Percentiles rank a stretch among this genome's conserved stretches.
Conservation (phyloP, 2,888 invertebrate species). For the Cosmorhoe ocellata region DNA sequence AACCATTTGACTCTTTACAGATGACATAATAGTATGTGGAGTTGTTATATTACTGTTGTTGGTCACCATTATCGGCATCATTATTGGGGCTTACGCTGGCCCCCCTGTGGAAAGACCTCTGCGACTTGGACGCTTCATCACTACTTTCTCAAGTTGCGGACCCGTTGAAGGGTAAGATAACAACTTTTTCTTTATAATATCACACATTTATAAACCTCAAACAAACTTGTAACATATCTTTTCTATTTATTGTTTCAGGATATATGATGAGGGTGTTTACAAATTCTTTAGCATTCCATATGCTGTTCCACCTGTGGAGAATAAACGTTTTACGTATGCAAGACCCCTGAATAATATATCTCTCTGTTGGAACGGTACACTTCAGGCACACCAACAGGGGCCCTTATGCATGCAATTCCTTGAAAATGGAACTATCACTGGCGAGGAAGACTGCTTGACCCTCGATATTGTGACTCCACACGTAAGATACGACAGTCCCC, state of each 20-base stretch:
- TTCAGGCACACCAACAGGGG: slow-evolving; percentile 85
- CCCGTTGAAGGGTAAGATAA: slow-evolving; percentile 86
- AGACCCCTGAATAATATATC: slow-evolving; percentile 85
- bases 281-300: slow-evolving; percentile 93
- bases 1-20: slow-evolving; percentile 43
- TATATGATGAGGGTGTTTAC: slow-evolving; percentile 89
- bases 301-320: slow-evolving; percentile 87
- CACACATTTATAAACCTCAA: too few species aligned
- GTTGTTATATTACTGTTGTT: slow-evolving; percentile 84
- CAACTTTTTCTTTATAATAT: too few species aligned
- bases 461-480: slow-evolving; percentile 92
- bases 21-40: slow-evolving; percentile 81
- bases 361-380: slow-evolving; percentile 91
- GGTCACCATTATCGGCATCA: slow-evolving; percentile 84
- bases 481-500: slow-evolving; percentile 88
- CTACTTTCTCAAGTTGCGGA: slow-evolving; percentile 90
- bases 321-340: slow-evolving; percentile 87
- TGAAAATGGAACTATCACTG: slow-evolving; percentile 85
- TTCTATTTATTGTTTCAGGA: slow-evolving; percentile 60
- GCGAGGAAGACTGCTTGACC: slow-evolving; percentile 91
- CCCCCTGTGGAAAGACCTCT: slow-evolving; percentile 83
- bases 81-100: slow-evolving; percentile 79
- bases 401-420: slow-evolving; percentile 87
- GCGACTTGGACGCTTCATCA: slow-evolving; percentile 87
- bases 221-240: too few species aligned